Base-by-base conservation (phyloP, 1,140 invertebrate genomes). In the Zophobas morio region DNA sequence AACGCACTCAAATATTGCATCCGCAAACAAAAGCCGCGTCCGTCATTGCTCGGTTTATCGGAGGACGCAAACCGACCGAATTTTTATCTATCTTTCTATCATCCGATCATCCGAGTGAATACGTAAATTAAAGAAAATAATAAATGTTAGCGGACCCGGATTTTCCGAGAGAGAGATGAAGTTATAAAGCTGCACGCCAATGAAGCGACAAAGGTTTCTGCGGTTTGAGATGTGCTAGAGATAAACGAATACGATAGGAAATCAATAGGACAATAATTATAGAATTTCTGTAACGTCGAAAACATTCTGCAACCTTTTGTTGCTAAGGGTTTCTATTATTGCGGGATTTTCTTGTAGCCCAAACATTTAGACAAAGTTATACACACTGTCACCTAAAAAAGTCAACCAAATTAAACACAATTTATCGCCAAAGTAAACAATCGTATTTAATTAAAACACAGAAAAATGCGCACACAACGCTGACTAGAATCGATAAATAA, bases 251-350 rank as follows among this genome's bases (percentile, higher is more conserved):
- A 75, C 53, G 74, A 79, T 79, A 79, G 78, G 54, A 79, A 79
- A 79, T 79, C 78, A 75, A 79, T 79, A 77, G 66, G 49, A 71
- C 54, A 77, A 77, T 79, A 79, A 79, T 79, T 79, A 79, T 76
- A 74, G 78, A 70, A 76, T 79, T 70, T 76, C 71, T 76, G 78
- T 74, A 71, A 76, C 57, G 73, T 63, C 73, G 73, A 75, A 75
- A 75, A 75, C 73, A 75, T 75, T 75, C 73, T 46, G 54, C 54
- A 57, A 75, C 39, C 75, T 76, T 70, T 76, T 76, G 75, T 76
- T 76, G 66, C 63, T 63, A 76, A 49, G 63, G 63, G 54, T 76
- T 76, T 71, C 63, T 63, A 36, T 70, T 71, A 76, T 76, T 75
- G 60, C 32, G 56, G 71, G 51, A 74, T 56, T 53, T 66, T 56